These are phyloP conservation scores for Notamacropus eugenii DNA, from an alignment of 2,797 vertebrate species.

Conservation along the genomic window DNA sequence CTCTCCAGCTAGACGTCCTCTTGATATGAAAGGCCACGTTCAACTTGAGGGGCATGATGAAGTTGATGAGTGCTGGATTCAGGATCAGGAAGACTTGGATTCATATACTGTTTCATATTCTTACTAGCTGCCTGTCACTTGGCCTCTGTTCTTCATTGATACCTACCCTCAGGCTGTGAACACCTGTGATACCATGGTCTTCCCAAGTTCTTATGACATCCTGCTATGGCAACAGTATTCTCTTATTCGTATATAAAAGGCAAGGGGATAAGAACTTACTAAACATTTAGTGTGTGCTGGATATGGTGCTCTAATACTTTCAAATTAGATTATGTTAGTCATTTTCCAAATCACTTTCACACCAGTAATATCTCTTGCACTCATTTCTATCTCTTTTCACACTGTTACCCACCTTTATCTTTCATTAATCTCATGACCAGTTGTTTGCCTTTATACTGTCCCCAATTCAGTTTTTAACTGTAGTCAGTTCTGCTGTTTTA, in stretches of 20 bases:
- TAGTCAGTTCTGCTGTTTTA: not conserved
- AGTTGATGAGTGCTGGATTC: not conserved
- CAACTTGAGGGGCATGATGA: not conserved
- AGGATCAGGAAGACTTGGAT: not conserved
- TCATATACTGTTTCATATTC: not conserved
- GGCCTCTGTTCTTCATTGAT: not conserved
- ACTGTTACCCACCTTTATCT: not conserved
- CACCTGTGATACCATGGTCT: not conserved
- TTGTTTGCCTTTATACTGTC: not conserved
- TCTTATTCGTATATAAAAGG: not conserved
- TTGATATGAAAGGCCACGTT: not conserved
- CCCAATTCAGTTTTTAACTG: not conserved
- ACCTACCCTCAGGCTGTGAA: not conserved
- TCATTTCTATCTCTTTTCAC: too few species aligned
- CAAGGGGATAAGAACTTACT: not conserved
- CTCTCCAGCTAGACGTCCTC: not conserved
- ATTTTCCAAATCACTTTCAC: not conserved
- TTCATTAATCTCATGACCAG: not conserved
- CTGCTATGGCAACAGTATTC: not conserved
- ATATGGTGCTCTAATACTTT: not conserved
- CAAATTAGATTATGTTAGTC: not conserved
- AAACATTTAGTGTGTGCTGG: not conserved
- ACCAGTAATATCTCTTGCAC: not conserved
- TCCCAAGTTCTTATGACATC: not conserved
- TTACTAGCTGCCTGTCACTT: not conserved